phyloP scores from a whole-genome alignment of 2,888 invertebrate species.

The Diogma glabrata region DNA sequence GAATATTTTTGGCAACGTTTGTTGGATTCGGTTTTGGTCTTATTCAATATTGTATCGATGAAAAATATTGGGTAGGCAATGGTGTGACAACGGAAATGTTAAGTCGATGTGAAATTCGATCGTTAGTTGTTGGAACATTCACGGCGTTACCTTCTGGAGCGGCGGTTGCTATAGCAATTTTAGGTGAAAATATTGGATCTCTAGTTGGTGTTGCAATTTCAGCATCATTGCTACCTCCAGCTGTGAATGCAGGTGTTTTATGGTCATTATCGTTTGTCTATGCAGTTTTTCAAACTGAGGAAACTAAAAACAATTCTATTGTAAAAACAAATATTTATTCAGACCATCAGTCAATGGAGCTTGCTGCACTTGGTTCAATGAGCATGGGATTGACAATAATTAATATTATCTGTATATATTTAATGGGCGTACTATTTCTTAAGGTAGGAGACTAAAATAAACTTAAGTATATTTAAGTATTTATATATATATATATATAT shows the following conservation, averaged over 20 bases:
- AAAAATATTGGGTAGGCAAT: slow-evolving; percentile 43
- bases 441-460: slow-evolving; percentile 38
- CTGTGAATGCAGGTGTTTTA: slow-evolving; percentile 61
- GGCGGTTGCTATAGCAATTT: slow-evolving; percentile 61
- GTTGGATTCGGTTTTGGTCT: slow-evolving; percentile 59
- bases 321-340: slow-evolving; percentile 42
- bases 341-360: slow-evolving; percentile 46
- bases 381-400: slow-evolving; percentile 61
- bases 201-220: slow-evolving; percentile 74
- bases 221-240: slow-evolving; percentile 66
- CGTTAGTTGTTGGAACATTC: slow-evolving; percentile 56
- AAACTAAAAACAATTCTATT: slow-evolving; percentile 34
- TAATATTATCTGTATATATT: slow-evolving; percentile 61
- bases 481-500: slow-evolving; percentile 9
- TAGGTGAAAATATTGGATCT: slow-evolving; percentile 69
- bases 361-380: slow-evolving; percentile 50
- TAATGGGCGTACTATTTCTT: slow-evolving; percentile 56
- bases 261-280: slow-evolving; percentile 52
- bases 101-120: slow-evolving; percentile 50
- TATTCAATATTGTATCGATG: slow-evolving; percentile 43
- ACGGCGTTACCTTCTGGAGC: slow-evolving; percentile 70
- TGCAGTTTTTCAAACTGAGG: slow-evolving; percentile 38
- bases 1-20: slow-evolving; percentile 50
- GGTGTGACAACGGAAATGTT: slow-evolving; percentile 59
- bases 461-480: not conserved